These are phyloP conservation scores for Eidolon helvum DNA, from an alignment of 2,113 vertebrate species.

Conservation along the genomic window DNA sequence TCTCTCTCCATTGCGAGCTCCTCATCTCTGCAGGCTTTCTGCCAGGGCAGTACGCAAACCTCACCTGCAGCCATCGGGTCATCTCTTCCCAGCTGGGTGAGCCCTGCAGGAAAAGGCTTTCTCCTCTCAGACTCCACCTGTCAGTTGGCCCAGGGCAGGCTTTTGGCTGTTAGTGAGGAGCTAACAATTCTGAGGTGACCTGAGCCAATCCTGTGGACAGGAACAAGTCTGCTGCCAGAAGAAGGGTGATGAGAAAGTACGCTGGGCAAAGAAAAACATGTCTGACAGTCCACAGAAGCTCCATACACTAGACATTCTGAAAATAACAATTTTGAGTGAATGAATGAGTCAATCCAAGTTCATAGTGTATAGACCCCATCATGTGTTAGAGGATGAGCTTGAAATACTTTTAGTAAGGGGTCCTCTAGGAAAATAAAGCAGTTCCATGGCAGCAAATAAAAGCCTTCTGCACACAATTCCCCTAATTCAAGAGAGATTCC, in stretches of 20 bases:
- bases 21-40: neutral
- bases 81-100: neutral
- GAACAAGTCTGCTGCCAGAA: neutral
- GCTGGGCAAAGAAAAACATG: neutral
- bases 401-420: neutral
- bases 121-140: neutral
- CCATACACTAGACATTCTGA: neutral
- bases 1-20: neutral
- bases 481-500: neutral
- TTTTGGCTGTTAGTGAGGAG: neutral
- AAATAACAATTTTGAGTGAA: neutral
- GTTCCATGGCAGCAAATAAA: neutral
- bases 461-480: neutral
- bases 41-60: neutral
- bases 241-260: neutral
- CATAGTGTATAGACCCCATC: neutral
- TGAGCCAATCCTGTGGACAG: neutral
- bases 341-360: neutral
- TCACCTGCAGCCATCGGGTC: neutral
- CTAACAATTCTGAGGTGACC: neutral
- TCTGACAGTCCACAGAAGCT: too few species aligned
- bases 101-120: neutral
- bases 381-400: neutral
- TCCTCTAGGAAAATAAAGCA: neutral
- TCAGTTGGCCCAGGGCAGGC: neutral